Percentiles rank a stretch among this genome's conserved stretches.
These are phyloP conservation scores for Paradoxurus hermaphroditus DNA, from an alignment of 2,113 vertebrate species.

Conservation along the genomic window DNA sequence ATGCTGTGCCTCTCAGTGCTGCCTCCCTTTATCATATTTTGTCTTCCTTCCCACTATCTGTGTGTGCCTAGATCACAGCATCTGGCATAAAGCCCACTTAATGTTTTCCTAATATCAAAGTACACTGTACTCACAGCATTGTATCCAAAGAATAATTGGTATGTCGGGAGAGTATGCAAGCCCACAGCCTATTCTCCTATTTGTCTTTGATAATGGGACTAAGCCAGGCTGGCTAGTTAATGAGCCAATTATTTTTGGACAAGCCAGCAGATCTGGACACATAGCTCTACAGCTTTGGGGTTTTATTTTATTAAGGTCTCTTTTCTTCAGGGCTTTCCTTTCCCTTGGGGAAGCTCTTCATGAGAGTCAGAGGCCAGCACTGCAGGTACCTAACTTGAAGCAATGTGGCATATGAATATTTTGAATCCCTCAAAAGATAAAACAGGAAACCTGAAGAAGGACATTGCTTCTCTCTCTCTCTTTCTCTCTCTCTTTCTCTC, in stretches of 20 bases:
- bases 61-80: background rate
- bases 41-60: background rate
- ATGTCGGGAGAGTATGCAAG: background rate
- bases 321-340: slow-evolving; percentile 49
- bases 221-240: slow-evolving; percentile 20
- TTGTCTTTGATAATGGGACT: slow-evolving; percentile 51
- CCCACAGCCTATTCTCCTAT: background rate
- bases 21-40: background rate
- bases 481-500: background rate
- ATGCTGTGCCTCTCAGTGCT: background rate
- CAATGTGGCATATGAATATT: slow-evolving; percentile 9
- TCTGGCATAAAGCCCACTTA: slow-evolving; percentile 40
- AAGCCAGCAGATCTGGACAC: background rate
- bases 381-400: slow-evolving; percentile 15
- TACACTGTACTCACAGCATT: background rate
- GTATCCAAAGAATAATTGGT: slow-evolving; percentile 1
- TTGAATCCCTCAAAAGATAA: slow-evolving; percentile 34
- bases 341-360: slow-evolving; percentile 20
- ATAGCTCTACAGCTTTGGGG: background rate
- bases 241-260: slow-evolving; percentile 50
- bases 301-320: slow-evolving; percentile 61
- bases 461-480: background rate
- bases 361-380: slow-evolving; percentile 8
- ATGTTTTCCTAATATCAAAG: slow-evolving; percentile 36
- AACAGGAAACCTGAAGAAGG: background rate